These are phyloP conservation scores for Echiichthys vipera DNA, from an alignment of 2,797 vertebrate species.

Conservation along the genomic window DNA sequence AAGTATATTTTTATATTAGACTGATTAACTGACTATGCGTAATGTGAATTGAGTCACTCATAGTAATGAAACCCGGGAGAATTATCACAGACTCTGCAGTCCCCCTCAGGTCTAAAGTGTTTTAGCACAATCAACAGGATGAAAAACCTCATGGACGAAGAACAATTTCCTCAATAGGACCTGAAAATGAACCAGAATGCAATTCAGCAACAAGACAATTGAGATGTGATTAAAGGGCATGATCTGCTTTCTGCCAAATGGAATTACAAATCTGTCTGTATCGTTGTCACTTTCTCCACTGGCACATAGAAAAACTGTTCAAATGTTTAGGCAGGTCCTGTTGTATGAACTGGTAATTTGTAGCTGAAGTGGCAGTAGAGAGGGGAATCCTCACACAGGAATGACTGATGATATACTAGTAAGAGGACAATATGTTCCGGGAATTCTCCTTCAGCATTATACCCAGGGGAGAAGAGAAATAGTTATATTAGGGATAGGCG, in stretches of 20 bases:
- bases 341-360: background rate
- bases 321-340: no score
- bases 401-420: background rate
- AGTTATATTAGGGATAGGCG: no score
- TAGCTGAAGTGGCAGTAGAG: background rate
- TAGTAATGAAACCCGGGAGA: background rate
- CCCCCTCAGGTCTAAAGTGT: background rate
- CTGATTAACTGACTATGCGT: background rate
- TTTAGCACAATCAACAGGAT: background rate
- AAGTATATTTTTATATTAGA: background rate
- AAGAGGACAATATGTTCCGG: background rate
- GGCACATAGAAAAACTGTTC: background rate
- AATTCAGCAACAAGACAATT: background rate
- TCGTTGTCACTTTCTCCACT: conserved; percentile 12
- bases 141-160: background rate
- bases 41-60: background rate
- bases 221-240: background rate
- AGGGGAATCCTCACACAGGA: background rate
- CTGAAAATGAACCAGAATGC: background rate
- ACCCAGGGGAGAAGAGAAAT: conserved; percentile 7
- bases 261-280: background rate
- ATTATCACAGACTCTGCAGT: background rate
- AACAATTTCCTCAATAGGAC: background rate
- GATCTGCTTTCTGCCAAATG: conserved; percentile 1
- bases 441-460: conserved; percentile 12